Conservation (phyloP, 2,113 vertebrate genomes). For the Athene noctua region DNA sequence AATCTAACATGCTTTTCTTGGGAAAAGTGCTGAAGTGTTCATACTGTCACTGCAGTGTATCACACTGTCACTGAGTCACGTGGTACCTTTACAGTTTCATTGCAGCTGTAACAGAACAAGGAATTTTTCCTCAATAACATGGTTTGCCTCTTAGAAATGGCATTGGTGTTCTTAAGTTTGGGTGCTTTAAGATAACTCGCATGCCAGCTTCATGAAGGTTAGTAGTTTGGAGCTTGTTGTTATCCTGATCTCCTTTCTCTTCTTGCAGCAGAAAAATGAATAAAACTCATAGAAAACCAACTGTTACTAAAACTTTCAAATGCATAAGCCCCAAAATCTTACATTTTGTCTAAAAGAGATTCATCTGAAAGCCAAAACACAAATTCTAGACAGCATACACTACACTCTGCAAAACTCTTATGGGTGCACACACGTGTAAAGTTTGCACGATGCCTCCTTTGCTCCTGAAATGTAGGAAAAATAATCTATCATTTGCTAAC, state of each 20-base stretch:
- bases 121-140: background rate
- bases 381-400: background rate
- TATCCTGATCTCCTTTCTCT: background rate
- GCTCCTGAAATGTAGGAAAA: background rate
- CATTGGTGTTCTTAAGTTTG: background rate
- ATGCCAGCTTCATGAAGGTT: background rate
- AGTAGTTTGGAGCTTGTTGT: background rate
- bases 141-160: background rate
- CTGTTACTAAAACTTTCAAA: background rate
- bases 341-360: background rate
- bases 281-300: background rate
- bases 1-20: background rate
- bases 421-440: fast-evolving
- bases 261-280: background rate
- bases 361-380: background rate
- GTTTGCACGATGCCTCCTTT: background rate
- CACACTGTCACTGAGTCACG: background rate
- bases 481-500: background rate
- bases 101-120: background rate
- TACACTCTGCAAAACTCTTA: background rate
- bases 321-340: background rate
- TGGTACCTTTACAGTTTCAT: background rate
- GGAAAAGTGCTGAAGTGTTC: background rate
- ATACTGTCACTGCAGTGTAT: background rate
- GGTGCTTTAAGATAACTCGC: background rate